Conservation (phyloP, 2,888 invertebrate species). For the Ryuthela nishihirai region DNA sequence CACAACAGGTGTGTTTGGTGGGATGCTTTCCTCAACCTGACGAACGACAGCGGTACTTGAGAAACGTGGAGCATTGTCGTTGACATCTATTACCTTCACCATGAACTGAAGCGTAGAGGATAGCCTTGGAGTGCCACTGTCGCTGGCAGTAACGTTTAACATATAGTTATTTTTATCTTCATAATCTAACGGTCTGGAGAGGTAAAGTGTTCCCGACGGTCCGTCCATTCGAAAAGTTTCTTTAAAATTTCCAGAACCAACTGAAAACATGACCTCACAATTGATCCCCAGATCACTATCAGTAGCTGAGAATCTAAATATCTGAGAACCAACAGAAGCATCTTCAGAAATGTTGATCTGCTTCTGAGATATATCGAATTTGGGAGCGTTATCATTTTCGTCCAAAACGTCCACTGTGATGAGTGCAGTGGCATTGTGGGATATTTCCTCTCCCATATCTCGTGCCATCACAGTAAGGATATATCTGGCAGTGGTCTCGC, state of each 20-base stretch:
- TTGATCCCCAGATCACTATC: constrained; percentile 84
- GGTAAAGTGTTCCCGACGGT: constrained; percentile 72
- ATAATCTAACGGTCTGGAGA: constrained; percentile 84
- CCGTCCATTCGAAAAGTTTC: constrained; percentile 87
- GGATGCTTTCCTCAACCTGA: constrained; percentile 85
- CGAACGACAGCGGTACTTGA: constrained; percentile 87
- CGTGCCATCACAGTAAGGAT: constrained; percentile 74
- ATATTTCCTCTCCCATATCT: constrained; percentile 70
- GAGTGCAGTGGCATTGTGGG: constrained; percentile 66
- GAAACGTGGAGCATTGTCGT: constrained; percentile 92
- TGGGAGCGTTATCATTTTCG: constrained; percentile 89
- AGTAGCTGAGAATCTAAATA: constrained; percentile 77
- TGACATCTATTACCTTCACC: constrained; percentile 82
- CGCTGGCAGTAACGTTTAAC: constrained; percentile 85
- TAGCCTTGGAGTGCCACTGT: constrained; percentile 78
- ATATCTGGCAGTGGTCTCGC: constrained; percentile 74
- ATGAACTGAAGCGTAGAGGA: constrained; percentile 75
- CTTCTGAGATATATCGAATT: constrained; percentile 55
- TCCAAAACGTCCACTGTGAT: constrained; percentile 82
- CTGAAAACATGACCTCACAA: constrained; percentile 75
- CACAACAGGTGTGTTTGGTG: constrained; percentile 80
- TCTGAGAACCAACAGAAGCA: constrained; percentile 72
- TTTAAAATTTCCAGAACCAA: constrained; percentile 76
- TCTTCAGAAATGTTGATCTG: constrained; percentile 73
- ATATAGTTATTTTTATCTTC: constrained; percentile 78